Evolutionary conservation across 1,140 invertebrate genomes (phyloP), one percentile per base, ranked within the genome.

Genomic region (Lepidostoma basale): DNA sequence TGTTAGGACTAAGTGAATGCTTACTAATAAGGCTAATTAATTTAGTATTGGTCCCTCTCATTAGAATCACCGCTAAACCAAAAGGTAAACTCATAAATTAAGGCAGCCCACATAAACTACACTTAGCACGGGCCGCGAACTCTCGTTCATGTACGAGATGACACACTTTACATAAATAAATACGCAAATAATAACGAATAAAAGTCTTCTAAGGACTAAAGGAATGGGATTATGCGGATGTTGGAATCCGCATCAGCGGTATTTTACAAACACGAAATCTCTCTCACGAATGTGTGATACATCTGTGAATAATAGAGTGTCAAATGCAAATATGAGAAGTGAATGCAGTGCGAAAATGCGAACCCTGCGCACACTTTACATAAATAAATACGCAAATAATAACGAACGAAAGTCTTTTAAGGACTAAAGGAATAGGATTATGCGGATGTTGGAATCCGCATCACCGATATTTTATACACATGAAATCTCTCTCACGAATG

Each of bases 341-440:
- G n/a, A n/a, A n/a, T n/a, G n/a, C n/a, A n/a, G n/a, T n/a, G n/a
- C n/a, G n/a, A n/a, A n/a, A n/a, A n/a, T n/a, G n/a, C n/a, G n/a
- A n/a, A n/a, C n/a, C n/a, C n/a, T n/a, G n/a, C n/a, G n/a, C 59
- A 33, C 20, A 47, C 33, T 54, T 64, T 33, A 47, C 62, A 64
- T 64, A 64, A 52, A 64, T 64, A 64, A 64, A 64, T 64, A 64
- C 62, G 45, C 59, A 64, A 64, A 64, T 64, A 64, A 64, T 64
- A 64, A 64, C 54, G 62, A 64, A n/a, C 62, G 54, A 49, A 64
- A 54, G 62, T 64, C 59, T 47, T 62, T 40, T 62, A 45, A 23
- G 20, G n/a, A 42, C 20, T 14, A 42, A 42, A n/a, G n/a, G n/a
- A 42, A 14, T 42, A n/a, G n/a, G 3, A 42, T 18, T 14, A 42